A percentile compares a stretch with the other conserved stretches of the same genome.
Conservation (phyloP, 2,113 vertebrate genomes). For the Cavia aperea region DNA sequence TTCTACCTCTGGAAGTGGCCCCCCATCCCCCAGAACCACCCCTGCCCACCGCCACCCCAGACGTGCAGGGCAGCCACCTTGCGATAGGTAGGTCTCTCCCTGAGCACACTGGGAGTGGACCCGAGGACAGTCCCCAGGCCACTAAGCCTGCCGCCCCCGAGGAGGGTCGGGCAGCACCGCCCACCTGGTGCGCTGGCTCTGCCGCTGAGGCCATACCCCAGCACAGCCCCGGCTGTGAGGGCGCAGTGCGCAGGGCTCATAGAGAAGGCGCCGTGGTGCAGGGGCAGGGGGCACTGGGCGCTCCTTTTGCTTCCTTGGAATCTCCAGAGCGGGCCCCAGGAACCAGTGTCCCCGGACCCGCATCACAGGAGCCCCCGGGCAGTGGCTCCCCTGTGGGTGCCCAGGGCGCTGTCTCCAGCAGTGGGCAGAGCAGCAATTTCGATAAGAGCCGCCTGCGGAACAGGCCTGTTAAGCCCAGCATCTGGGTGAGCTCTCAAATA, state of each 20-base stretch:
- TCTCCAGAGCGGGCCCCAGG: constrained; percentile 25
- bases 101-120: not conserved
- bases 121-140: not conserved
- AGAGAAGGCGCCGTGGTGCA: not conserved
- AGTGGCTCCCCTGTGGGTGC: not conserved
- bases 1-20: not conserved
- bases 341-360: not conserved
- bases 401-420: constrained; percentile 18
- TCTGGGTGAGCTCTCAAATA: constrained; percentile 41
- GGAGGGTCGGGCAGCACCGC: not conserved
- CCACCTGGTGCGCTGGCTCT: not conserved
- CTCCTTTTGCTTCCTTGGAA: not conserved
- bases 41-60: accelerated
- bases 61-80: not conserved
- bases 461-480: constrained; percentile 48
- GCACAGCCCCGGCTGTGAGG: not conserved
- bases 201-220: not conserved
- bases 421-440: not conserved
- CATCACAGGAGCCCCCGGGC: not conserved
- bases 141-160: not conserved
- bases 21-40: not conserved
- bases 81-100: accelerated
- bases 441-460: constrained; percentile 63
- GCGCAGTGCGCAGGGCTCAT: not conserved
- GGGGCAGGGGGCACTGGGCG: not conserved